Evolutionary conservation across 2,113 vertebrate genomes (phyloP), one percentile per base, ranked within the genome.

Genomic region (Eudyptes chrysolophus): DNA sequence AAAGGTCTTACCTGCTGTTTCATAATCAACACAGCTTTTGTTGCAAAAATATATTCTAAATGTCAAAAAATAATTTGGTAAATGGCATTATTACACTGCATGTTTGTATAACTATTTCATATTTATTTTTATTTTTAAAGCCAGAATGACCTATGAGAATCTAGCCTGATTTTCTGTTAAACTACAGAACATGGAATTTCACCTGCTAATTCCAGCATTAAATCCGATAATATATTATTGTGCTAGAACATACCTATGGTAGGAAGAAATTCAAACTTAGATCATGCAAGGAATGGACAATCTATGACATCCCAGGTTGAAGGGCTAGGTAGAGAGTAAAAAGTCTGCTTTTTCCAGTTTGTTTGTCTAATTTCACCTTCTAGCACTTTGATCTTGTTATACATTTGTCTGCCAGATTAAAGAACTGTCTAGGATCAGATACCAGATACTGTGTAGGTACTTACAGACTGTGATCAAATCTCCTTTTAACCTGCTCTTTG

Each of bases 401-500:
- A 69, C 46, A 52, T 77, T 62, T 70, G 54, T 89, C 38, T 94
- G 71, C 54, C 58, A 71, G 89, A 95, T 96, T 94, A 96, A 97
- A 94, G 84, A 90, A 27, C 87, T 62, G 58, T 49, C 38, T 77
- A 42, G n/a, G 78, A 92, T 94, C 81, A 84, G 69, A 94, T 68
- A 84, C 44, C 48, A 91, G 81, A 51, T 94, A 89, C 36, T 70
- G 48, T 86, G 71, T 68, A 76, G 58, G 38, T 95, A 26, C 74
- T 61, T 96, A 68, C 40, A 94, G 75, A 36, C 92, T 78, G 82
- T 87, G 89, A 92, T 90, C 78, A 87, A 58, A 95, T 97, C 87
- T 91, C 69, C 61, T 87, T 74, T 85, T 97, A 92, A 89, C 89
- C 84, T 54, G 80, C 79, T 92, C 74, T 95, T 96, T 89, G 65